These are phyloP conservation scores for Alectoris magna DNA, from an alignment of 2,797 vertebrate species.

Conservation along the genomic window DNA sequence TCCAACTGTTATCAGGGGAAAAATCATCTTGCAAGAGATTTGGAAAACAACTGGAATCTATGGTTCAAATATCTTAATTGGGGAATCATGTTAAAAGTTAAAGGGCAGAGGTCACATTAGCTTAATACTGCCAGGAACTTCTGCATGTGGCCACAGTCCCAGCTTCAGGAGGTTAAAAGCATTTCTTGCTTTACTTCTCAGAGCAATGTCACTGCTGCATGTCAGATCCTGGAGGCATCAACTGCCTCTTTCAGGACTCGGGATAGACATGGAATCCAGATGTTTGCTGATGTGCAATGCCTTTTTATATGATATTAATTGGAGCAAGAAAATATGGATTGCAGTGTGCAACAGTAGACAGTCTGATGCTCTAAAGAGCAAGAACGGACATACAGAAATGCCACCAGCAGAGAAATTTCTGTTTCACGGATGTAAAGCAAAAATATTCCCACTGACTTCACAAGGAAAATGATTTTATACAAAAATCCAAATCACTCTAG, in stretches of 20 bases:
- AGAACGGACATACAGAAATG: not conserved
- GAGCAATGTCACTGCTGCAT: slow-evolving; percentile 14
- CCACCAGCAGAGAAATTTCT: not conserved
- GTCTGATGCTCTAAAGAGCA: not conserved
- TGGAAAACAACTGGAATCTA: not conserved
- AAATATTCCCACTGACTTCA: not conserved
- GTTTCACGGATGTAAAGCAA: not conserved
- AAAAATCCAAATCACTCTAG: slow-evolving; percentile 16
- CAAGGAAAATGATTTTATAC: not conserved
- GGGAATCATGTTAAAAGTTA: not conserved
- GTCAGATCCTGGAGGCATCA: slow-evolving; percentile 27
- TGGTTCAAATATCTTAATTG: not conserved
- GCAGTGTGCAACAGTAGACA: slow-evolving; percentile 17
- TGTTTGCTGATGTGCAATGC: slow-evolving; percentile 46
- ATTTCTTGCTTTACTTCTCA: slow-evolving; percentile 11
- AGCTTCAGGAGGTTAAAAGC: slow-evolving; percentile 13
- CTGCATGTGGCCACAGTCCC: not conserved
- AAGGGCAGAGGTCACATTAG: slow-evolving; percentile 16
- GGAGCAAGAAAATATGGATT: slow-evolving; percentile 20
- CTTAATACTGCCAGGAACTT: not conserved
- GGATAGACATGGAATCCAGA: slow-evolving; percentile 59
- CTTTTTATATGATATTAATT: not conserved
- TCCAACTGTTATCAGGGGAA: not conserved
- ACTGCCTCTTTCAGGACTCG: slow-evolving; percentile 13
- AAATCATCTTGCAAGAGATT: not conserved